Base-by-base conservation (phyloP, 30 jellyfish, hydroid and myxozoan genomes). In the Haliclystus octoradiatus region DNA sequence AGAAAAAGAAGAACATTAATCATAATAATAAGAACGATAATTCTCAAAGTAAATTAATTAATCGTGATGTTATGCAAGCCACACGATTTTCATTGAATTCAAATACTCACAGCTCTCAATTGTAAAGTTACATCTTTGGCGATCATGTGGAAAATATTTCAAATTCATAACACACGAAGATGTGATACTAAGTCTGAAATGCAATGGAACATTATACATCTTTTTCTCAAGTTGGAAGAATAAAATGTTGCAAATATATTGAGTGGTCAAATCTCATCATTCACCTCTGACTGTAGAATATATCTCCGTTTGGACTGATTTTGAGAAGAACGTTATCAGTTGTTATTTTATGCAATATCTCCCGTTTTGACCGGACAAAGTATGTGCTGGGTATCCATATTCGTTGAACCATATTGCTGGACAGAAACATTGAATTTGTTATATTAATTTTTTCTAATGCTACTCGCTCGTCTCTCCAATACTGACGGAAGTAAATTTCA, bases 301-400 rank as follows among this genome's bases (percentile, higher is more conserved):
- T 66, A 28, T 79, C 93, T 26, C 93, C 93, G 47, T 63, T 79
- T 22, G 93, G 93, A 19, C 84, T 65, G 15, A 79, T 65, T 13
- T 81, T 63, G 19, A 79, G 79, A n/a, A 79, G 50, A 13, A 79
- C 80, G 31, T 79, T 79, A 14, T 79, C 93, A 19, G 72, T 79
- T 4, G 93, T 79, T 35, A 79, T 79, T 22, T 79, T 76, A 50
- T 79, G 93, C 14, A 69, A 79, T 49, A 26, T 30, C 2, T 80
- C 93, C 15, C 78, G 53, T 28, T 79, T 79, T 33, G 93, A 79
- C 29, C 63, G 70, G 33, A 79, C 84, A 33, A 79, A 79, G 34
- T 79, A 79, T 7, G 93, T 79, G 34, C 93, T 79, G 29, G 93
- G 93, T 1, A 70, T 71, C 93, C 93, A 79, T 15, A 79, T 25